phyloP scores from a whole-genome alignment of 2,113 vertebrate species.

The Phodopus roborovskii region DNA sequence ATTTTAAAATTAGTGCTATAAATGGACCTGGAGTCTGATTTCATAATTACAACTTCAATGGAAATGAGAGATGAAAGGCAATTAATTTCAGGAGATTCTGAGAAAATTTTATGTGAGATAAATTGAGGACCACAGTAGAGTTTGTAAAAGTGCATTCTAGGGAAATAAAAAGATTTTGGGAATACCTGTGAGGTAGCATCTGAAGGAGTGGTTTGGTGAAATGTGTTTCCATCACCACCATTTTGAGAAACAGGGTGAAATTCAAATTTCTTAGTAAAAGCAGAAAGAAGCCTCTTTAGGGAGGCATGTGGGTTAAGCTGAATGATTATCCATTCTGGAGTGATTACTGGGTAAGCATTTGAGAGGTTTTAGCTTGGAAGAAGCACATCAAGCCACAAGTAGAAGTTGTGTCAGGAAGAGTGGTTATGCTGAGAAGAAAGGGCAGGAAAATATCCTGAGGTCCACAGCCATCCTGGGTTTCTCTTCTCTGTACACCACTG shows the following conservation, averaged over 20 bases:
- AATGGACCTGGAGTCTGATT: background rate
- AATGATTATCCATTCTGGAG: background rate
- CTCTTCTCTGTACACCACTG: background rate
- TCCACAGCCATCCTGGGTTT: background rate
- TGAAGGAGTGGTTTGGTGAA: background rate
- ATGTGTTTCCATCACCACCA: background rate
- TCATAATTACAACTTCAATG: background rate
- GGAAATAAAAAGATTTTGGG: background rate
- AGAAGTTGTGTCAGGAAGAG: background rate
- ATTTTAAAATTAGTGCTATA: slow-evolving; percentile 30
- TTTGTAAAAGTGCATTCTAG: background rate
- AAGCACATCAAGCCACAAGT: background rate
- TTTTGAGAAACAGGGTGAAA: background rate
- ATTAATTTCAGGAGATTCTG: background rate
- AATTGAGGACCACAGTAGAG: background rate
- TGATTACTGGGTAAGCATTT: background rate
- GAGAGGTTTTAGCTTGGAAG: background rate
- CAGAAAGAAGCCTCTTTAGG: background rate
- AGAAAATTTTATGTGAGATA: background rate
- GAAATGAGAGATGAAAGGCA: background rate
- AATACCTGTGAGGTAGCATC: background rate
- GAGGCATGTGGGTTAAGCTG: background rate
- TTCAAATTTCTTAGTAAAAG: background rate
- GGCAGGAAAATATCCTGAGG: background rate
- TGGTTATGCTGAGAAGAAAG: background rate